These are phyloP conservation scores for Anableps anableps DNA, from an alignment of 2,797 vertebrate genomes.

Conservation along the genomic window DNA sequence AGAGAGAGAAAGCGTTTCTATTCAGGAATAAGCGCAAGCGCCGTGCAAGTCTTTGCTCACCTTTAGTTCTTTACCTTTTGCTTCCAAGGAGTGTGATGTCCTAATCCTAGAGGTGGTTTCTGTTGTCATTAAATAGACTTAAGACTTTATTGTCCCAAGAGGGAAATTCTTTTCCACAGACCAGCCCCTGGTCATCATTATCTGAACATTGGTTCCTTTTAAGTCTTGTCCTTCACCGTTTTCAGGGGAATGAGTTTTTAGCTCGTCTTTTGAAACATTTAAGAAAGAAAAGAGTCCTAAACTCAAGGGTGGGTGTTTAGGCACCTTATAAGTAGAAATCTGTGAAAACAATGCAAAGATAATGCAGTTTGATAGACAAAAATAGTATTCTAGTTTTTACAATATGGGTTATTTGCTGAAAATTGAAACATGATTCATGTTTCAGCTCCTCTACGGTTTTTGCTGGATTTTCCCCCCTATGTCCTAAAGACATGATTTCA, in stretches of 20 bases:
- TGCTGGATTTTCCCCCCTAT: background rate
- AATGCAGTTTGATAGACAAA: background rate
- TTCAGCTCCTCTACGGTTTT: background rate
- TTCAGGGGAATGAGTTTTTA: background rate
- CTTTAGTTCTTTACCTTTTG: background rate
- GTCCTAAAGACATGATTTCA: background rate
- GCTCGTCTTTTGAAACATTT: background rate
- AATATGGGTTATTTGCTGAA: background rate
- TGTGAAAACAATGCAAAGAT: background rate
- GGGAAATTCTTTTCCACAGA: too few species aligned
- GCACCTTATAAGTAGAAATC: background rate
- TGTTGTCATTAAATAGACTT: background rate
- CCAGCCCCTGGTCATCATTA: too few species aligned
- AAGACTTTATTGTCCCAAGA: too few species aligned
- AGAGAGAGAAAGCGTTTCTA: slow-evolving; percentile 37
- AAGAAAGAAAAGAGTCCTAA: background rate
- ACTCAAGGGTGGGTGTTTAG: background rate
- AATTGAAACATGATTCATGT: background rate
- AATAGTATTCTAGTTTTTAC: background rate
- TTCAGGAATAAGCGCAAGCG: slow-evolving; percentile 4
- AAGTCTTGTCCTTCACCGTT: background rate
- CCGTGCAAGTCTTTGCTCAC: background rate
- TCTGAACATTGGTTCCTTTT: background rate
- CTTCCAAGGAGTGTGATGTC: background rate
- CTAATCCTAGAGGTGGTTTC: background rate